Percentiles rank a stretch among this genome's conserved stretches.
These are phyloP conservation scores for Eudemis profundana DNA, from an alignment of 2,888 invertebrate genomes.

Conservation along the genomic window DNA sequence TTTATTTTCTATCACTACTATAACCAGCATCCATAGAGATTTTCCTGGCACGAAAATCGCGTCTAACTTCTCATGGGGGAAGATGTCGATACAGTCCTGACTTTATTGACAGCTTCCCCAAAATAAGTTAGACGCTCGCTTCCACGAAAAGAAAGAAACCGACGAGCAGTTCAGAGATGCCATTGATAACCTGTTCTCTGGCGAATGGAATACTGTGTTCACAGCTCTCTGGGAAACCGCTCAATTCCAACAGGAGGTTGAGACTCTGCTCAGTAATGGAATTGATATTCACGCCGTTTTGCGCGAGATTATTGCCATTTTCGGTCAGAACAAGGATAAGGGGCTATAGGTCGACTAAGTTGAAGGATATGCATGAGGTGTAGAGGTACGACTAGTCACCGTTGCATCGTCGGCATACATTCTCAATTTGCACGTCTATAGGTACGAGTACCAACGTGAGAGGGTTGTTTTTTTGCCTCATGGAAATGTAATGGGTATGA, in stretches of 20 bases:
- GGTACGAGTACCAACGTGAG: too few species aligned
- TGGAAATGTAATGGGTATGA: too few species aligned
- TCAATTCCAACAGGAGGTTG: slow-evolving; percentile 62
- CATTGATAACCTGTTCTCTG: slow-evolving; percentile 65
- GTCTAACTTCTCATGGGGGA: slow-evolving; percentile 65
- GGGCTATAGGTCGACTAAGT: too few species aligned
- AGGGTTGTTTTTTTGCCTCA: too few species aligned
- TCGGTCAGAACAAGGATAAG: slow-evolving; percentile 65
- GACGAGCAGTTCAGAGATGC: slow-evolving; percentile 67
- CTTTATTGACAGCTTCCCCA: slow-evolving; percentile 59
- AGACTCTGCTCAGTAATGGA: slow-evolving; percentile 62
- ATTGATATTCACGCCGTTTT: slow-evolving; percentile 58
- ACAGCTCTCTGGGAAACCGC: slow-evolving; percentile 64
- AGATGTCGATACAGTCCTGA: slow-evolving; percentile 61
- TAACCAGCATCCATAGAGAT: too few species aligned
- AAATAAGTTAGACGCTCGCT: slow-evolving; percentile 65
- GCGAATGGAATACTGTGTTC: slow-evolving; percentile 64
- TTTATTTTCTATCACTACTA: too few species aligned
- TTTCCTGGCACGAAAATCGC: too few species aligned
- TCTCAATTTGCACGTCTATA: too few species aligned
- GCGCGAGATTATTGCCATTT: slow-evolving; percentile 62
- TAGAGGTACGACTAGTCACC: too few species aligned
- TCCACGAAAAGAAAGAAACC: slow-evolving; percentile 65
- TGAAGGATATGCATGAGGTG: too few species aligned
- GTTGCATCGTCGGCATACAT: too few species aligned